Percentiles rank a stretch among this genome's conserved stretches.
Conservation (phyloP, 2,888 invertebrate genomes). For the Cerceris ruficornis region DNA sequence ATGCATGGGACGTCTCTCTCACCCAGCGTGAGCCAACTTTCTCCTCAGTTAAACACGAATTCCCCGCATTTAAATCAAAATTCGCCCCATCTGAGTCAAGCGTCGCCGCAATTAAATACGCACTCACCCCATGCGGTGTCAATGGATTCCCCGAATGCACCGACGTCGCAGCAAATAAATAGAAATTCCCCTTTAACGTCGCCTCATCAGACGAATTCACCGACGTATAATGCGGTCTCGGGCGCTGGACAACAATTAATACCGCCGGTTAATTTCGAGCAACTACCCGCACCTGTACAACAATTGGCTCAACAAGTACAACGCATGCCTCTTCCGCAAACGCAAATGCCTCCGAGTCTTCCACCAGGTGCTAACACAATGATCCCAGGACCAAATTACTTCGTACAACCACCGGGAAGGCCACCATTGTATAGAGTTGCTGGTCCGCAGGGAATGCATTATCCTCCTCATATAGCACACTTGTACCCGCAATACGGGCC, state of each 20-base stretch:
- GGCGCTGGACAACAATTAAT: constrained; percentile 64
- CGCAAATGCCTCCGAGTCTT: constrained; percentile 73
- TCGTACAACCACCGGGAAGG: constrained; percentile 80
- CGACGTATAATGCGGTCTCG: constrained; percentile 67
- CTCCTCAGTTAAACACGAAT: constrained; percentile 69
- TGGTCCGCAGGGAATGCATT: constrained; percentile 75
- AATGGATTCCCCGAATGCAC: constrained; percentile 68
- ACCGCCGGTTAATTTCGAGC: constrained; percentile 78
- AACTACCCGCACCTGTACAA: constrained; percentile 79
- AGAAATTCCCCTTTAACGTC: constrained; percentile 73
- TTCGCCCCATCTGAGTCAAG: constrained; percentile 70
- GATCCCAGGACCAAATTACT: constrained; percentile 78
- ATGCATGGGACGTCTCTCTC: constrained; percentile 74
- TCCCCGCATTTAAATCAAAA: constrained; percentile 69
- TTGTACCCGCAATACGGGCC: constrained; percentile 74
- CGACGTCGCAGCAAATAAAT: constrained; percentile 62
- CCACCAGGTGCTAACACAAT: constrained; percentile 78
- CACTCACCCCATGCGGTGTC: constrained; percentile 70
- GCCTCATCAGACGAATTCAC: constrained; percentile 73
- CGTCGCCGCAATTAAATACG: constrained; percentile 64
- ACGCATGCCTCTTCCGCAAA: constrained; percentile 79
- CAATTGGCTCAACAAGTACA: constrained; percentile 80
- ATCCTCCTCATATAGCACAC: constrained; percentile 75
- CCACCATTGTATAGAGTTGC: constrained; percentile 78
- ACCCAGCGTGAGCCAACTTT: constrained; percentile 67